Percentiles rank a stretch among this genome's conserved stretches.
phyloP scores from a whole-genome alignment of 2,797 vertebrate genomes.

The Spatula versicolor region DNA sequence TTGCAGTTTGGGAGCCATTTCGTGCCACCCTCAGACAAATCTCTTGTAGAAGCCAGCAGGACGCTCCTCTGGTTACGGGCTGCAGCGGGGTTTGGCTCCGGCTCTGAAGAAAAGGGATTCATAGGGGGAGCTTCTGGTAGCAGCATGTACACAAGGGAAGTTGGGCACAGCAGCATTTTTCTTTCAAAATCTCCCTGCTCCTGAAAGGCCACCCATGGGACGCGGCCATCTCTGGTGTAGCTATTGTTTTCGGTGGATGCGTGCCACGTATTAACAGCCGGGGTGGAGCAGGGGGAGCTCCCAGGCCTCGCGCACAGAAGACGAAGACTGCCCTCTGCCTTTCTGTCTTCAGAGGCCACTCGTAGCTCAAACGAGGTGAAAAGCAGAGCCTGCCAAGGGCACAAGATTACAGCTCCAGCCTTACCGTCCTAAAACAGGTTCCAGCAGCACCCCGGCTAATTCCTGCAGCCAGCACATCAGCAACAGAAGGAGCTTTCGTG shows the following conservation, averaged over 20 bases:
- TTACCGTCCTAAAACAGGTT: not conserved
- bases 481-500: not conserved
- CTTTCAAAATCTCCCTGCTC: constrained; percentile 61
- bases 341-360: constrained; percentile 25
- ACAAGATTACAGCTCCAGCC: not conserved
- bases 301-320: not conserved
- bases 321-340: constrained; percentile 67
- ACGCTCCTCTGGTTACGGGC: constrained; percentile 26
- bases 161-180: constrained; percentile 47
- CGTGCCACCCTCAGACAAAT: constrained; percentile 50
- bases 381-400: not conserved
- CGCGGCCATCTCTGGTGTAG: constrained; percentile 60
- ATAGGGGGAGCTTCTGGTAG: constrained; percentile 56
- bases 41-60: constrained; percentile 51
- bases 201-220: constrained; percentile 71
- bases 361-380: not conserved
- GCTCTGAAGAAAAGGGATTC: constrained; percentile 53
- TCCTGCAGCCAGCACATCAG: not conserved
- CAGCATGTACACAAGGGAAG: constrained; percentile 52
- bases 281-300: not conserved
- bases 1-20: constrained; percentile 30
- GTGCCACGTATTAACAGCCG: not conserved
- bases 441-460: not conserved
- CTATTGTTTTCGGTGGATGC: constrained; percentile 62
- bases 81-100: constrained; percentile 6